A percentile compares a stretch with the other conserved stretches of the same genome.
Conservation (phyloP, 2,797 vertebrate species). For the Leptatherina wallacei region DNA sequence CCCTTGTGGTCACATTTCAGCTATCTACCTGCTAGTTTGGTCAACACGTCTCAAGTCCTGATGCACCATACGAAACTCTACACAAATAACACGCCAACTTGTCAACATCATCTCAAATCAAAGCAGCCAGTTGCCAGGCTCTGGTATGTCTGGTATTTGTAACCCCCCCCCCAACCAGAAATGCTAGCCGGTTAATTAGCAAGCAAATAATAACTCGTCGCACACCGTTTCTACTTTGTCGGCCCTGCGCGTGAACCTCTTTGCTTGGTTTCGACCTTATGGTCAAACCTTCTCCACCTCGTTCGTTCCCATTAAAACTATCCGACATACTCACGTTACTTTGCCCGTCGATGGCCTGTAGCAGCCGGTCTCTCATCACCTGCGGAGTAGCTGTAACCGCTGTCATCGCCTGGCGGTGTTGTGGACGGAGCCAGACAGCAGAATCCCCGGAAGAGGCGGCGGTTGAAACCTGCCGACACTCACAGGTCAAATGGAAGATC, state of each 20-base stretch:
- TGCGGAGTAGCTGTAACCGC: slow-evolving; percentile 90
- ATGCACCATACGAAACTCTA: not conserved
- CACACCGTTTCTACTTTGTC: slow-evolving; percentile 22
- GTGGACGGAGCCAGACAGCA: slow-evolving; percentile 72
- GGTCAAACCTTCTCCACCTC: not conserved
- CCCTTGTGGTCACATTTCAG: not conserved
- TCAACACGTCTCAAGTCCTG: not conserved
- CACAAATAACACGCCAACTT: not conserved
- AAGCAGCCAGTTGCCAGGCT: not conserved
- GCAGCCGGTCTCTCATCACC: slow-evolving; percentile 94
- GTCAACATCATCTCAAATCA: not conserved
- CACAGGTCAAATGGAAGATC: slow-evolving; percentile 47
- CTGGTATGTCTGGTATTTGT: not conserved
- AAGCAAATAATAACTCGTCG: slow-evolving; percentile 26
- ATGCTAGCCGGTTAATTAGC: slow-evolving; percentile 60
- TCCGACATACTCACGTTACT: slow-evolving; percentile 88
- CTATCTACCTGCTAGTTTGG: not conserved
- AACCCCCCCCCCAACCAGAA: slow-evolving; percentile 25
- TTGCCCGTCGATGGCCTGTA: slow-evolving; percentile 93
- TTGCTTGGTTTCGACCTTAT: slow-evolving; percentile 11
- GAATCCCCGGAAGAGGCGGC: slow-evolving; percentile 61
- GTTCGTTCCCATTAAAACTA: not conserved
- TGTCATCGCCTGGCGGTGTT: slow-evolving; percentile 90
- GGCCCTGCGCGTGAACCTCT: not conserved
- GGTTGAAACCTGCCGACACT: slow-evolving; percentile 62